Base-by-base conservation (phyloP, 2,888 invertebrate genomes). In the Sphinx pinastri region DNA sequence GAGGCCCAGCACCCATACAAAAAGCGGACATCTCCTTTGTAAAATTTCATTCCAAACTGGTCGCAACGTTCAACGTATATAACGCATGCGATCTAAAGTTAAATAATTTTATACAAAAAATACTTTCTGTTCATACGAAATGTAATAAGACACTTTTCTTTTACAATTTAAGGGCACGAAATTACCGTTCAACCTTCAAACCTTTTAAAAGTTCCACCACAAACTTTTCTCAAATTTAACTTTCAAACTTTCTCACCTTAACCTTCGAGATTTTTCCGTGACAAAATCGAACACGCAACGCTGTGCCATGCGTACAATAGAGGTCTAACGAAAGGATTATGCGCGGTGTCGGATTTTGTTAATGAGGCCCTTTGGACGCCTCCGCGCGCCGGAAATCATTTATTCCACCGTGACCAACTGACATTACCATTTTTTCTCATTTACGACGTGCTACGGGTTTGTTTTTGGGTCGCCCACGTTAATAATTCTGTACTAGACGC, bases 271-370 rank as follows among this genome's bases (percentile, higher is more conserved):
- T 13, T 49, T 63, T 47, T 63, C 47, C 60, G 19, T 47, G 19
- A 25, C 47, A 63, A 63, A 16, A 49, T 49, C 47, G 12, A 6
- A 19, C 63, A 63, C 49, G 63, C 63, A 63, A 49, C 63, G 45
- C 47, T 59, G 19, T 47, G 38, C 19, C 13, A 19, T 38, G 38
- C 38, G 63, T 12, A 92, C 92, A 93, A 92, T 92, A 77, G 85
- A 84, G 85, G 87, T 90, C 88, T 92, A 91, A 93, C 93, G 89
- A 93, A 93, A 92, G 92, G 91, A 93, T 93, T 93, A 86, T 90
- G 86, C 80, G 79, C 92, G 92, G 90, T 86, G 86, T 83, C 79
- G 87, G 87, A 84, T 84, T 88, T 85, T 81, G 85, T 89, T 92
- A 92, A 93, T 92, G 91, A 92, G 87, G 77, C 82, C 83, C 85